These are phyloP conservation scores for Melanchra persicariae DNA, from an alignment of 2,888 invertebrate species.

Conservation along the genomic window DNA sequence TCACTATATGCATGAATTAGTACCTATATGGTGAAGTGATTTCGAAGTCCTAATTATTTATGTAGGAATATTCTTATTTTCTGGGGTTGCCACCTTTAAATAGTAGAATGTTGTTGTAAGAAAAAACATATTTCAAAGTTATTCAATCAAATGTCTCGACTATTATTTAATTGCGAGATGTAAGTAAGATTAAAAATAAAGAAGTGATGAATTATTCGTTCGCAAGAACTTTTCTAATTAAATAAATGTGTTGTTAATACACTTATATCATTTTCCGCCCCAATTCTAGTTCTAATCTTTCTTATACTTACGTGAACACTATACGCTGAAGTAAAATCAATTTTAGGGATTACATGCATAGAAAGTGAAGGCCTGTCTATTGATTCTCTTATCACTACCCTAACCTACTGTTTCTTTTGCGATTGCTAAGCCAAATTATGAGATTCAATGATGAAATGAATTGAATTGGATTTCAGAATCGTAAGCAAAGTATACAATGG, in stretches of 20 bases:
- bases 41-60: slow-evolving; percentile 47
- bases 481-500: too few relatives aligned
- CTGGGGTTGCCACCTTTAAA: slow-evolving; percentile 30
- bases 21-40: slow-evolving; percentile 51
- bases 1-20: slow-evolving; percentile 68
- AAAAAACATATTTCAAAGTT: slow-evolving; percentile 10
- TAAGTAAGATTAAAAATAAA: neutral
- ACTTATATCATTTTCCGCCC: slow-evolving; percentile 39
- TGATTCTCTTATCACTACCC: neutral
- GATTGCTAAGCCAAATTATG: too few relatives aligned
- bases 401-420: neutral
- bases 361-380: neutral
- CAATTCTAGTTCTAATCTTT: slow-evolving; percentile 46
- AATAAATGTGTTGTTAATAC: slow-evolving; percentile 35
- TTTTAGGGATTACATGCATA: slow-evolving; percentile 13
- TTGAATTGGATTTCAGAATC: neutral
- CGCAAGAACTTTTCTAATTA: slow-evolving; percentile 16
- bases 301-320: slow-evolving; percentile 31
- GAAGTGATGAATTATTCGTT: neutral
- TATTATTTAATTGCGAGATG: neutral
- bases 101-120: slow-evolving; percentile 19
- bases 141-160: slow-evolving; percentile 19
- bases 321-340: slow-evolving; percentile 18
- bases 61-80: slow-evolving; percentile 33
- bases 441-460: too few relatives aligned